Evolutionary conservation across 2,113 vertebrate genomes (phyloP), one percentile per base, ranked within the genome.

Genomic region (Saimiri boliviensis): DNA sequence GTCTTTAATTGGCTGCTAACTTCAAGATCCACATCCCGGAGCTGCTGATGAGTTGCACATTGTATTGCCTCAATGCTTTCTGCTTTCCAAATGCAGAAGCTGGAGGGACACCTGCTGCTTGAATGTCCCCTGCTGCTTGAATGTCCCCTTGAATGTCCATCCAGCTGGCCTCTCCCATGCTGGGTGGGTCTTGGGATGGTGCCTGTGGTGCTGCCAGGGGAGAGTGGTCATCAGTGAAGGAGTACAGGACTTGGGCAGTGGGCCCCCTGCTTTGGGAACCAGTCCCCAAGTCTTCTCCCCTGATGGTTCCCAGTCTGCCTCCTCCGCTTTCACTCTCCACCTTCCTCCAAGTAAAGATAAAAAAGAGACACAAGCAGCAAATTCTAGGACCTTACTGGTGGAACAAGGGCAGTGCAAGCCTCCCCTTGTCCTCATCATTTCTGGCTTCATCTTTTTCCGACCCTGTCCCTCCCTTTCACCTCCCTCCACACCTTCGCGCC

Each of bases 381-480:
- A 6, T 90, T 70, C 42, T n/a, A 84, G 84, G 52, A 58, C 60
- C 82, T 92, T 35, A 16, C 27, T 42, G 30, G 68, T 70, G 4
- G 20, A 60, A 74, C 0, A 12, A 11, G 20, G 49, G 17, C 58
- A 86, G 20, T 1, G 5, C 12, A 10, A 70, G 27, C 45, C 49
- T 93, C 25, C 70, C 76, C 66, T 83, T 9, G n/a, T 79, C 47
- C 42, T 74, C 8, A 2, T 70, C 58, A 19, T 89, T 87, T 93
- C 68, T 91, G 52, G 60, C 66, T 66, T 68, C 45, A 37, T 90
- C 58, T 47, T 89, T 92, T 88, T 56, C 92, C 49, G 80, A 82
- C 47, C 47, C 2, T 37, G 9, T 54, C 37, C 37, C 23, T 89
- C 10, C 70, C 17, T 90, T 47, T 58, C 47, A 30, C 66, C 35